Evolutionary conservation across 2,797 vertebrate genomes (phyloP).

Genomic region (Cottoperca gobio): DNA sequence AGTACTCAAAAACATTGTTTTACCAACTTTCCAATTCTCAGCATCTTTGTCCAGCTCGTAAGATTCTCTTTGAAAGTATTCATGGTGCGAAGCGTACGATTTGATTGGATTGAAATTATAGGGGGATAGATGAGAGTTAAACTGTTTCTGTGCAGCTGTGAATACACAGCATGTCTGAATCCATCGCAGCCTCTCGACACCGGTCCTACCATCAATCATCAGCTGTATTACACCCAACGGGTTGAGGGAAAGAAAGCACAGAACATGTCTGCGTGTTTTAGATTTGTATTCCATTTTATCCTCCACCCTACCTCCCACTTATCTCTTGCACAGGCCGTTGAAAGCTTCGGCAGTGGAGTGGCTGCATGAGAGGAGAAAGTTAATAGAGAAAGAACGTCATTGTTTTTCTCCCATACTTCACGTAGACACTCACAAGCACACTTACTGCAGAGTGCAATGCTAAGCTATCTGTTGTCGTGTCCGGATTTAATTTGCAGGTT

Average conservation of each 20-base stretch:
- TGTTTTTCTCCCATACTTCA: conserved; percentile 9
- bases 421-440: no score
- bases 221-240: neutral
- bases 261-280: neutral
- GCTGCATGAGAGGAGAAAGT: neutral
- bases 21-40: neutral
- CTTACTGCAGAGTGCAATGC: no score
- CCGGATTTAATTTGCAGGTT: no score
- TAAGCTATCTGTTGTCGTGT: no score
- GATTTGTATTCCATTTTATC: conserved; percentile 19
- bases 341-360: conserved; percentile 1
- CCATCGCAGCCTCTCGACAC: neutral
- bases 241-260: neutral
- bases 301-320: neutral
- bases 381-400: neutral
- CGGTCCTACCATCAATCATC: conserved; percentile 4
- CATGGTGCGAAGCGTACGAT: neutral
- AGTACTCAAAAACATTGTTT: conserved; percentile 12
- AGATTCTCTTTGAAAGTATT: neutral
- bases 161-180: conserved; percentile 1
- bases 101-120: neutral
- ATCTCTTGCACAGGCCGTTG: neutral
- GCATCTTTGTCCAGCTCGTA: neutral
- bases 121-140: neutral
- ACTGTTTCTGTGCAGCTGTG: conserved; percentile 1